Evolutionary conservation across 2,888 invertebrate genomes (phyloP).

Genomic region (Lagria hirta): DNA sequence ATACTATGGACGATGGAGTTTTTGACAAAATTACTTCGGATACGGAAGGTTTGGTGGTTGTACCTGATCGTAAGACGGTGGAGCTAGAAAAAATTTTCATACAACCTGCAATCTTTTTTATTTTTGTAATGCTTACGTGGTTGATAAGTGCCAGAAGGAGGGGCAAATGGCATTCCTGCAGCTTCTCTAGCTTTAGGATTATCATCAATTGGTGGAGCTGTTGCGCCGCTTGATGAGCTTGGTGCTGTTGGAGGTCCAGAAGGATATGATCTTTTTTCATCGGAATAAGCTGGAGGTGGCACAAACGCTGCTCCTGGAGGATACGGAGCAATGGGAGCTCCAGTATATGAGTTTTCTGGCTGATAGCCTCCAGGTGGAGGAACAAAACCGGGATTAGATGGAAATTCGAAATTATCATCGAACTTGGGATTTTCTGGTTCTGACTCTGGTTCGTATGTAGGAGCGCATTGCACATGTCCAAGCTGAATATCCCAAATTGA

Average conservation of each 20-base stretch:
- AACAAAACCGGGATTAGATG: background rate
- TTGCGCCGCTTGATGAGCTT: conserved; percentile 3
- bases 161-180: conserved; percentile 4
- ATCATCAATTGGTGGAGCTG: conserved; percentile 5
- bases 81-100: too few species aligned
- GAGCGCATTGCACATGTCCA: conserved; percentile 33
- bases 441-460: background rate
- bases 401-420: too few species aligned
- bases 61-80: too few species aligned
- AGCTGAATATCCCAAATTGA: conserved; percentile 31
- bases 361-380: conserved; percentile 19
- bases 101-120: too few species aligned
- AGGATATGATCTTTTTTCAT: conserved; percentile 3
- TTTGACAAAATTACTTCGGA: too few species aligned
- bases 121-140: too few species aligned
- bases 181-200: conserved; percentile 12
- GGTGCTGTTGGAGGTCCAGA: conserved; percentile 7
- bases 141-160: background rate
- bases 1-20: too few species aligned
- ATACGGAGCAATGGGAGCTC: conserved; percentile 11
- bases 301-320: conserved; percentile 21
- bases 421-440: background rate
- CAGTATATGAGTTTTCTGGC: conserved; percentile 5
- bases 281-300: conserved; percentile 7
- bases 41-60: too few species aligned